Conservation (phyloP, 1,140 invertebrate genomes). For the Anastrepha obliqua region DNA sequence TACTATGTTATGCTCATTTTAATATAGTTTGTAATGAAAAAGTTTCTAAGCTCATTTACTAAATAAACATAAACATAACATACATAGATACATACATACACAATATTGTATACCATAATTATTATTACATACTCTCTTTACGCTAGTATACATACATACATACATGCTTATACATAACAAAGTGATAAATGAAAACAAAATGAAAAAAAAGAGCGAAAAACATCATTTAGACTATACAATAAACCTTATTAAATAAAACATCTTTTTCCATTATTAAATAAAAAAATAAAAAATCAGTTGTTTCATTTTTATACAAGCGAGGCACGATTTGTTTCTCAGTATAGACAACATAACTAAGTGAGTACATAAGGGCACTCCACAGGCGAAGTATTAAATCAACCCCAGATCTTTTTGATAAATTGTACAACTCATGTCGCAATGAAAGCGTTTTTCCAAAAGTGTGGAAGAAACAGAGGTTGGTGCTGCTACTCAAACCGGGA, state of each 20-base stretch:
- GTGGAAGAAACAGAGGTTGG: too few species aligned
- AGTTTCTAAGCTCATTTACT: slow-evolving; percentile 1
- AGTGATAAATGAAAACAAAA: slow-evolving; percentile 25
- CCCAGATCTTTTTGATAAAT: too few species aligned
- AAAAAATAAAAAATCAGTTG: background rate
- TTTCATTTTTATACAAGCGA: background rate
- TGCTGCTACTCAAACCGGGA: too few species aligned
- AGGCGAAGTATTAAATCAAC: too few species aligned
- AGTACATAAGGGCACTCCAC: too few species aligned
- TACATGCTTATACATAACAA: slow-evolving; percentile 27
- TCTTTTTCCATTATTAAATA: slow-evolving; percentile 36
- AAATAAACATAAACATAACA: background rate
- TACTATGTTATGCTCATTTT: too few species aligned
- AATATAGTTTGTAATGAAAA: background rate
- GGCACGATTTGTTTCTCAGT: too few species aligned
- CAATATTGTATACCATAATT: slow-evolving; percentile 11
- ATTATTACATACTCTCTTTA: slow-evolving; percentile 34
- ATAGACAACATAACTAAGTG: too few species aligned
- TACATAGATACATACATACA: background rate
- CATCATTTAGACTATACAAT: slow-evolving; percentile 33
- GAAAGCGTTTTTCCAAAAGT: too few species aligned
- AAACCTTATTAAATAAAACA: slow-evolving; percentile 31
- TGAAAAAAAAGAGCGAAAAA: background rate
- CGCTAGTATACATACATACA: slow-evolving; percentile 15
- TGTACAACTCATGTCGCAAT: too few species aligned